Evolutionary conservation across 2,797 vertebrate genomes (phyloP).

Genomic region (Poeciliopsis presidionis): DNA sequence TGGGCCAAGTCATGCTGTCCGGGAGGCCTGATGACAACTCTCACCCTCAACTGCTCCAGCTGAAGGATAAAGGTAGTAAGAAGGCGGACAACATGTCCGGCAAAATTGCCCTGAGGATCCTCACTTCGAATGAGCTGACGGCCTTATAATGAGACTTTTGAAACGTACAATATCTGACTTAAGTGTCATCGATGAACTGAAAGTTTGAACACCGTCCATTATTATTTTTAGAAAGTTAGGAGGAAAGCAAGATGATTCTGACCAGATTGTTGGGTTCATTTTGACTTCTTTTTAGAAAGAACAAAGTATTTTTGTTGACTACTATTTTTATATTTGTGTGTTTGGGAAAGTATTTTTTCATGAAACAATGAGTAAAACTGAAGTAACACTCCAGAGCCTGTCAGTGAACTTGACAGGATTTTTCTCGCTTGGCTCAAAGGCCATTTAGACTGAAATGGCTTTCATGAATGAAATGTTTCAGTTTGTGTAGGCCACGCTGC

Average conservation of each 20-base stretch:
- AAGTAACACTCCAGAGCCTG: not conserved
- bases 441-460: too few relatives aligned
- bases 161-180: too few relatives aligned
- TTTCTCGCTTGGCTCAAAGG: too few relatives aligned
- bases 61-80: constrained; percentile 77
- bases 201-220: not conserved
- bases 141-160: constrained; percentile 78
- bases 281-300: not conserved
- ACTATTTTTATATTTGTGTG: constrained; percentile 34
- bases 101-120: constrained; percentile 80
- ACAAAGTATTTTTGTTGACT: constrained; percentile 22
- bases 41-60: constrained; percentile 80
- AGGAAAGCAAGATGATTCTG: not conserved
- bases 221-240: not conserved
- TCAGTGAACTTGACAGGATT: not conserved
- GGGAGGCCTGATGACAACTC: constrained; percentile 77
- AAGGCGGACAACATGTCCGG: constrained; percentile 84
- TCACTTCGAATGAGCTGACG: constrained; percentile 85
- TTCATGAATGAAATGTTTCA: too few relatives aligned
- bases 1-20: constrained; percentile 88
- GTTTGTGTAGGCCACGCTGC: too few relatives aligned
- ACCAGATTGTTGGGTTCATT: not conserved
- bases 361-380: constrained; percentile 15
- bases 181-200: not conserved
- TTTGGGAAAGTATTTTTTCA: constrained; percentile 17